A percentile compares a stretch with the other conserved stretches of the same genome.
phyloP scores from a whole-genome alignment of 2,888 invertebrate species.

The Catocala fraxini region DNA sequence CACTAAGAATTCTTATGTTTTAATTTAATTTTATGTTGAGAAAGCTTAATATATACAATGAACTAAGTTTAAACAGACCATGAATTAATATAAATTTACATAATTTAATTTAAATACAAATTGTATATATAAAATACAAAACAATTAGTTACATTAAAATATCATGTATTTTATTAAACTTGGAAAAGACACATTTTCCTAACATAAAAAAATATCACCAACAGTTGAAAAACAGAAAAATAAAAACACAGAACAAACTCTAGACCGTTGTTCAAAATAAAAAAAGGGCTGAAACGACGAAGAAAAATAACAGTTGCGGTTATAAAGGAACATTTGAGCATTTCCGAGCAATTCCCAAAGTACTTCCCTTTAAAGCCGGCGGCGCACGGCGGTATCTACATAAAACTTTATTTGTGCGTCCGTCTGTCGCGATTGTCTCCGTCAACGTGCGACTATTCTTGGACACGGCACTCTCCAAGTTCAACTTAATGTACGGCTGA shows the following conservation, averaged over 20 bases:
- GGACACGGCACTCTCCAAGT: conserved; percentile 43
- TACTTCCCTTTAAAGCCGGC: conserved; percentile 54
- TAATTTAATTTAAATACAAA: too few relatives aligned
- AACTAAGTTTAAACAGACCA: too few relatives aligned
- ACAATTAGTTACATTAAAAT: too few relatives aligned
- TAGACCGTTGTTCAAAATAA: conserved; percentile 5
- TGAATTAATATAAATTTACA: too few relatives aligned
- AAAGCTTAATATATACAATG: neutral
- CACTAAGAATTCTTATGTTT: too few relatives aligned
- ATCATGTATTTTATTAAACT: neutral
- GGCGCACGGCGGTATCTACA: conserved; percentile 44
- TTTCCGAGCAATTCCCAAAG: conserved; percentile 43
- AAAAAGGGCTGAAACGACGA: conserved; percentile 8
- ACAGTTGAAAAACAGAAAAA: conserved; percentile 1
- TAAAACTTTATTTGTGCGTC: conserved; percentile 61
- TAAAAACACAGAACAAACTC: conserved; percentile 12
- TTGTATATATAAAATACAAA: too few relatives aligned
- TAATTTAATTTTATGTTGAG: neutral
- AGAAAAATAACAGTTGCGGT: conserved; percentile 25
- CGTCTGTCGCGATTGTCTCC: conserved; percentile 59
- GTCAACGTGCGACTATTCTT: conserved; percentile 56
- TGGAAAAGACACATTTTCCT: too few relatives aligned
- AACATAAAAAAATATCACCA: too few relatives aligned
- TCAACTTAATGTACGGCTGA: conserved; percentile 27
- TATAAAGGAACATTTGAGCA: conserved; percentile 38